These are phyloP conservation scores for Muraenolepis orangiensis DNA, from an alignment of 2,797 vertebrate genomes.

Conservation along the genomic window DNA sequence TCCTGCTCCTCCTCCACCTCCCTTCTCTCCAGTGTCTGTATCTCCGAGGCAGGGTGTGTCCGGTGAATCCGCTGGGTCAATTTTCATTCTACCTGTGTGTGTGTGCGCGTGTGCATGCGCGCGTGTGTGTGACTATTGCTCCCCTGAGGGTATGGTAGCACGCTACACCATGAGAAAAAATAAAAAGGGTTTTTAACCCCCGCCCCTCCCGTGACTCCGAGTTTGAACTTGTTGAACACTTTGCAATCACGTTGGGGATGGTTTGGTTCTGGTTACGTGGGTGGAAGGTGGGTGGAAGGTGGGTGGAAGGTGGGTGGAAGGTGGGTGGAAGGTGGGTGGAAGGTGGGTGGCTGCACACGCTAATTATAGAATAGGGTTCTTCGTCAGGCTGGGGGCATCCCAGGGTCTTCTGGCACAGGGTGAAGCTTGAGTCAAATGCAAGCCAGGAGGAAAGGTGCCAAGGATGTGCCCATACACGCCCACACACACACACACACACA, in stretches of 20 bases:
- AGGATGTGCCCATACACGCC: neutral
- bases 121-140: conserved; percentile 21
- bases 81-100: conserved; percentile 8
- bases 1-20: conserved; percentile 1
- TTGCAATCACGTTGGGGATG: conserved; percentile 58
- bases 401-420: conserved; percentile 49
- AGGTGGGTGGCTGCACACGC: conserved; percentile 54
- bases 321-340: conserved; percentile 67
- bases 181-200: neutral
- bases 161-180: conserved; percentile 47
- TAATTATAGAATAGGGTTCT: conserved; percentile 64
- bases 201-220: conserved; percentile 38
- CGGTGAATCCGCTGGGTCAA: conserved; percentile 5
- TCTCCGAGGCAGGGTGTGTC: conserved; percentile 26
- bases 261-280: conserved; percentile 63
- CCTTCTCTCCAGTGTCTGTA: conserved; percentile 5
- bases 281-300: conserved; percentile 62
- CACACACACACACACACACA: neutral
- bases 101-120: neutral
- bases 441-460: conserved; percentile 15
- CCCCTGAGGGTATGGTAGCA: conserved; percentile 34
- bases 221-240: conserved; percentile 59
- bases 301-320: conserved; percentile 61
- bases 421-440: conserved; percentile 12
- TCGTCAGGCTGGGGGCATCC: conserved; percentile 42